Evolutionary conservation across 64 coral and sea anemone species (phyloP), one percentile per base, ranked within the genome.

Genomic region (Astreopora myriophthalma): DNA sequence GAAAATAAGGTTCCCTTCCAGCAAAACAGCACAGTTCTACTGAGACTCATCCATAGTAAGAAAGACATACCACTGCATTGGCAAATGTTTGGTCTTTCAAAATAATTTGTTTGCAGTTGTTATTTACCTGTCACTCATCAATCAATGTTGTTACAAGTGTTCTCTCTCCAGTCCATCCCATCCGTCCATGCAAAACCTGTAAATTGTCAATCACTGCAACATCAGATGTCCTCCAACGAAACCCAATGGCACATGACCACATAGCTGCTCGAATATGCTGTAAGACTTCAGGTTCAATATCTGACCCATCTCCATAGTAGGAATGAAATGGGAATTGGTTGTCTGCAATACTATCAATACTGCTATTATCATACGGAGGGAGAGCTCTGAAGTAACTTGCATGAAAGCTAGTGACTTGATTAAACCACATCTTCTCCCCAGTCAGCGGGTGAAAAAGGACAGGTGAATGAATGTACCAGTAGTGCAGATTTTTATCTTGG

Each of bases 401-500:
- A 51, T 87, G 36, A 34, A 42, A 34, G 11, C 66, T 26, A n/a
- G 44, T 52, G 38, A 70, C 36, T 30, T 87, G 68, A 55, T 87
- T 87, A 73, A 87, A 87, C 85, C 85, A 87, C 11, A 87, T 57
- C 38, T 87, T 87, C 26, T 73, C 85, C 34, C 67, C 85, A 72
- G 85, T 87, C 31, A 57, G 1, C 8, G 85, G 85, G 71, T 87
- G 85, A 13, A 7, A 5, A 3, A 72, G 72, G 31, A 34, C 49
- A 34, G 85, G 66, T 55, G 85, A 73, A 19, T 52, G 42, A 22
- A 72, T 36, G 40, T 73, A 73, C 65, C 39, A 71, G 40, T 51
- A 73, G 29, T 19, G 12, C 30, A 87, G 69, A 27, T 51, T 77
- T 44, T 77, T 77, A 6, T 51, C n/a, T 16, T 77, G 6, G 17